These are phyloP conservation scores for Hipposideros larvatus DNA, from an alignment of 2,797 vertebrate genomes.

Conservation along the genomic window DNA sequence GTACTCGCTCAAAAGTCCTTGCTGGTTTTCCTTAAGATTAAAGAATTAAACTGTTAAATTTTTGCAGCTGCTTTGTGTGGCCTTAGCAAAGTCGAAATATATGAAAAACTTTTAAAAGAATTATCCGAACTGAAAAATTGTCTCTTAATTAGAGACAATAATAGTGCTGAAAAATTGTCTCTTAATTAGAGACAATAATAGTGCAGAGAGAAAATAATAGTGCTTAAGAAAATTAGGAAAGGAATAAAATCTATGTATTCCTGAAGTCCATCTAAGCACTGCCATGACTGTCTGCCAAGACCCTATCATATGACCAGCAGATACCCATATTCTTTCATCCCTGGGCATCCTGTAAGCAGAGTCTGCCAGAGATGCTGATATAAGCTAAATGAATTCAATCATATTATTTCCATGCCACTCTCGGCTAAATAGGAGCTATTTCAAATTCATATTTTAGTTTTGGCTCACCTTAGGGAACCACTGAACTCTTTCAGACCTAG, in stretches of 20 bases:
- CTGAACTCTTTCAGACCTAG: not conserved
- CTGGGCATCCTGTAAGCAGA: not conserved
- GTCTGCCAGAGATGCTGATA: slow-evolving; percentile 30
- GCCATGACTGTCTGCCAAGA: not conserved
- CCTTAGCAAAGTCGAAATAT: slow-evolving; percentile 9
- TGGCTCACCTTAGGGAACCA: not conserved
- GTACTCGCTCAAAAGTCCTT: not conserved
- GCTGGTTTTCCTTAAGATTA: not conserved
- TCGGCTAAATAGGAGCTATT: slow-evolving; percentile 15
- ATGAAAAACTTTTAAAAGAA: not conserved
- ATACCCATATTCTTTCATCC: not conserved
- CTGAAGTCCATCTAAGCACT: not conserved
- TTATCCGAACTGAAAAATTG: not conserved
- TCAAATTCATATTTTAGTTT: slow-evolving; percentile 20
- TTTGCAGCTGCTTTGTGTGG: not conserved
- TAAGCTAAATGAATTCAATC: slow-evolving; percentile 57
- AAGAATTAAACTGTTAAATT: slow-evolving; percentile 11
- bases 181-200: too few relatives aligned
- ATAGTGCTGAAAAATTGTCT: not conserved
- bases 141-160: not conserved
- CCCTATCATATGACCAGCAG: not conserved
- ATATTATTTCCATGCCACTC: slow-evolving; percentile 12
- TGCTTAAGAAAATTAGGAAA: not conserved
- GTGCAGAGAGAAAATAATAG: not conserved
- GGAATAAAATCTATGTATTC: not conserved